Evolutionary conservation across 2,113 vertebrate genomes (phyloP).

Genomic region (Morone saxatilis): DNA sequence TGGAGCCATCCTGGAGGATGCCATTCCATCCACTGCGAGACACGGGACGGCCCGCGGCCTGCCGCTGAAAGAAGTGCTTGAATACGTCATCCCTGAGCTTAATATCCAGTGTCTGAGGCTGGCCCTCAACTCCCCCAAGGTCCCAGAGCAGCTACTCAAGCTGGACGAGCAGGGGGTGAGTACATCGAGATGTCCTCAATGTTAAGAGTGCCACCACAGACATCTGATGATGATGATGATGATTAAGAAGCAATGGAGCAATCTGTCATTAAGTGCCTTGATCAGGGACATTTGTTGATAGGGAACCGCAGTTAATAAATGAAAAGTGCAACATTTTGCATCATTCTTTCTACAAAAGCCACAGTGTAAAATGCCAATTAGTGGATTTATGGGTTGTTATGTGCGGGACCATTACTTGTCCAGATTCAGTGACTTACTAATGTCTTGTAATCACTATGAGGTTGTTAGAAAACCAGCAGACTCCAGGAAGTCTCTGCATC

Average conservation of each 20-base stretch:
- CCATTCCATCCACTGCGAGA: constrained; percentile 93
- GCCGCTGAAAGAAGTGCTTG: constrained; percentile 95
- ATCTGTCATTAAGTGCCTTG: background rate
- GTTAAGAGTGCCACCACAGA: background rate
- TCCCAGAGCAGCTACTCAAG: constrained; percentile 94
- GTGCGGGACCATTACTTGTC: background rate
- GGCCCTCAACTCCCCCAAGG: constrained; percentile 92
- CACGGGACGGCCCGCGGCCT: constrained; percentile 95
- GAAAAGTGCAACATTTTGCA: background rate
- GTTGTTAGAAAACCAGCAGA: background rate
- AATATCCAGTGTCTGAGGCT: constrained; percentile 93
- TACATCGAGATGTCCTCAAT: constrained; percentile 2
- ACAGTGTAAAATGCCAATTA: background rate
- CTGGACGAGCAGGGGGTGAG: constrained; percentile 97
- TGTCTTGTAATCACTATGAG: background rate
- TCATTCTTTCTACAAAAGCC: background rate
- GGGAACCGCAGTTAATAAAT: background rate
- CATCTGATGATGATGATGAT: background rate
- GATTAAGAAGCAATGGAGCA: background rate
- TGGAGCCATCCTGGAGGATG: constrained; percentile 96
- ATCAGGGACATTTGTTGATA: background rate
- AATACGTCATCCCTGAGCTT: constrained; percentile 95
- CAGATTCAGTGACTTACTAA: background rate
- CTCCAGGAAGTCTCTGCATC: constrained; percentile 2
- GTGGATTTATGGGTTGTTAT: background rate